Percentiles rank a stretch among this genome's conserved stretches.
phyloP scores from a whole-genome alignment of 64 coral and sea anemone genomes.

The Stichodactyla helianthus region DNA sequence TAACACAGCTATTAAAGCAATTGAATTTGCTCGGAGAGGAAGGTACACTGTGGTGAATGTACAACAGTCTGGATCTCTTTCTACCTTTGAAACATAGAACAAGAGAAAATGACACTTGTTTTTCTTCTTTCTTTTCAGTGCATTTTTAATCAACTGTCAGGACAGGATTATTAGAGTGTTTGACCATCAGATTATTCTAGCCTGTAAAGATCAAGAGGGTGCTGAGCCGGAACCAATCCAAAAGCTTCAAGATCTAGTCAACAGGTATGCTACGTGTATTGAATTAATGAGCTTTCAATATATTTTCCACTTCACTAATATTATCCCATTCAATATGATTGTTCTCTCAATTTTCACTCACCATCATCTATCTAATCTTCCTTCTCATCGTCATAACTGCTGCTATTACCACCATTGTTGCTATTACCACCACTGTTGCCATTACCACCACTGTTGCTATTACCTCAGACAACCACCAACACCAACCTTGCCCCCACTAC shows the following conservation, averaged over 20 bases:
- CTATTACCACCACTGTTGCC: no score
- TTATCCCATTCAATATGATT: no score
- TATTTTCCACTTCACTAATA: no score
- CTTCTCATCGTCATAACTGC: no score
- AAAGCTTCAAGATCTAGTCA: constrained; percentile 99
- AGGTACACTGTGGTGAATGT: constrained; percentile 40
- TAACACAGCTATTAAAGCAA: constrained; percentile 92
- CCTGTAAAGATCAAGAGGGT: constrained; percentile 76
- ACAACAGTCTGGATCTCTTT: no score
- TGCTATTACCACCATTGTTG: no score
- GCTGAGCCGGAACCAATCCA: constrained; percentile 99
- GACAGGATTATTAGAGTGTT: constrained; percentile 97
- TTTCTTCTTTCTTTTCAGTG: constrained; percentile 52
- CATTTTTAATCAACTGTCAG: constrained; percentile 94
- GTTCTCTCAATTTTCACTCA: no score
- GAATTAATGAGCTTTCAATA: no score
- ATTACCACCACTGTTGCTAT: no score
- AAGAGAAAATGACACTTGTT: not conserved
- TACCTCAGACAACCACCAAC: no score
- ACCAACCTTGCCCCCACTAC: no score
- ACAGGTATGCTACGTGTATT: constrained; percentile 42
- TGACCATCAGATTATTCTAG: constrained; percentile 96
- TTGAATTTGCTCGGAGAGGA: constrained; percentile 95
- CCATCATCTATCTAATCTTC: no score
- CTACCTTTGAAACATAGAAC: not conserved